These are phyloP conservation scores for Leuciscus waleckii DNA, from an alignment of 2,797 vertebrate genomes.

Conservation along the genomic window DNA sequence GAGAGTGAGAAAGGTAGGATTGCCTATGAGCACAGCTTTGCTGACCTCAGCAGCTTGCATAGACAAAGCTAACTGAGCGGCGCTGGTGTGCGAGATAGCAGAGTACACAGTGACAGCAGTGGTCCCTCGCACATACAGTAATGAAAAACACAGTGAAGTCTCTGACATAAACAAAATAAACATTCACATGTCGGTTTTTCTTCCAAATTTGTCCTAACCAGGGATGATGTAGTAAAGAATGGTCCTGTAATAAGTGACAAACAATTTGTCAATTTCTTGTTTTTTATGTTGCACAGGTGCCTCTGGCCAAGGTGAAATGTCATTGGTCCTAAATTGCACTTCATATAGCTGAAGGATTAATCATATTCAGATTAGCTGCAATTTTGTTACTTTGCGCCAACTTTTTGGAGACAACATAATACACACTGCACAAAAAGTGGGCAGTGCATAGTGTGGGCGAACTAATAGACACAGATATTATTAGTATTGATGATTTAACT, in stretches of 20 bases:
- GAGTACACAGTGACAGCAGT: slow-evolving; percentile 16
- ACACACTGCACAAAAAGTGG: not conserved
- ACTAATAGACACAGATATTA: not conserved
- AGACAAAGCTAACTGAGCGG: slow-evolving; percentile 59
- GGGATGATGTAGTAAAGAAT: not conserved
- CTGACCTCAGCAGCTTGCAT: slow-evolving; percentile 80
- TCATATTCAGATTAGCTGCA: not conserved
- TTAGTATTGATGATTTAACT: slow-evolving; percentile 15
- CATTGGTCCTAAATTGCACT: not conserved
- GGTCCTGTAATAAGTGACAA: not conserved
- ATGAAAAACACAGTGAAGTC: not conserved
- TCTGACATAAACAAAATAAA: slow-evolving; percentile 17
- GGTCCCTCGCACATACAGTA: slow-evolving; percentile 25
- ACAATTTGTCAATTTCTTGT: not conserved
- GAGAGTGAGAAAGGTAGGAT: slow-evolving; percentile 72
- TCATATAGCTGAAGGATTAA: not conserved
- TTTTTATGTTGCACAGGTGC: not conserved
- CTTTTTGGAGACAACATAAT: not conserved
- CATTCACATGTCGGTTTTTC: not conserved
- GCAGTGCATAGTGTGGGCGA: not conserved
- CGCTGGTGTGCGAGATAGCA: slow-evolving; percentile 50
- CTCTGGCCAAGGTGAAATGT: not conserved
- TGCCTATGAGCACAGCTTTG: slow-evolving; percentile 72
- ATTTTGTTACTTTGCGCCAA: not conserved
- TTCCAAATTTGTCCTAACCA: not conserved